Conservation (phyloP, 2,797 vertebrate species). For the Channallabes apus region DNA sequence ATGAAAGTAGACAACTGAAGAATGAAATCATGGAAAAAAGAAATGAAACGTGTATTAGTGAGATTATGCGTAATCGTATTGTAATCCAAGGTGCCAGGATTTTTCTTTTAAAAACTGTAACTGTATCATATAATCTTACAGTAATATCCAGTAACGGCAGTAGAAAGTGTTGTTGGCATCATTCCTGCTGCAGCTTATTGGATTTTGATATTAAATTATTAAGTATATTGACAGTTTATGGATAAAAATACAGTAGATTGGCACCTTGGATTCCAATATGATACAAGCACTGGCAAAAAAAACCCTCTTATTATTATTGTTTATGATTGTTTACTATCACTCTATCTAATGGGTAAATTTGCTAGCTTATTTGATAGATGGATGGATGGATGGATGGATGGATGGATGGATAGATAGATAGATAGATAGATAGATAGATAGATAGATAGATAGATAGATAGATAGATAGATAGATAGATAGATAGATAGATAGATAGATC, state of each 20-base stretch:
- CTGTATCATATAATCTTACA: not conserved
- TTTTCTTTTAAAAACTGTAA: not conserved
- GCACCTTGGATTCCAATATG: no score
- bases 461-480: conserved; percentile 16
- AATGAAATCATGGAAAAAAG: conserved; percentile 16
- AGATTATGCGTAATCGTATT: not conserved
- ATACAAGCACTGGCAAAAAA: no score
- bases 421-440: conserved; percentile 5
- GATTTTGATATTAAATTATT: no score
- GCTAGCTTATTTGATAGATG: not conserved
- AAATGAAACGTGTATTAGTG: not conserved
- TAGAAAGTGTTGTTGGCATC: no score
- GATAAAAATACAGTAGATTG: no score
- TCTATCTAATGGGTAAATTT: not conserved
- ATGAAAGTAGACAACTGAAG: not conserved
- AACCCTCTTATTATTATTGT: not conserved
- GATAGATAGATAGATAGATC: conserved; percentile 2
- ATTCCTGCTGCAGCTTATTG: no score
- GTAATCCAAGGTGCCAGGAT: not conserved
- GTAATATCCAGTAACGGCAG: not conserved
- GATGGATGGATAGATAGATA: not conserved
- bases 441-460: conserved; percentile 24
- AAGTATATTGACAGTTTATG: no score
- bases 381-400: not conserved
- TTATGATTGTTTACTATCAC: not conserved